These are phyloP conservation scores for Melinaea menophilus DNA, from an alignment of 2,888 invertebrate species.

Conservation along the genomic window DNA sequence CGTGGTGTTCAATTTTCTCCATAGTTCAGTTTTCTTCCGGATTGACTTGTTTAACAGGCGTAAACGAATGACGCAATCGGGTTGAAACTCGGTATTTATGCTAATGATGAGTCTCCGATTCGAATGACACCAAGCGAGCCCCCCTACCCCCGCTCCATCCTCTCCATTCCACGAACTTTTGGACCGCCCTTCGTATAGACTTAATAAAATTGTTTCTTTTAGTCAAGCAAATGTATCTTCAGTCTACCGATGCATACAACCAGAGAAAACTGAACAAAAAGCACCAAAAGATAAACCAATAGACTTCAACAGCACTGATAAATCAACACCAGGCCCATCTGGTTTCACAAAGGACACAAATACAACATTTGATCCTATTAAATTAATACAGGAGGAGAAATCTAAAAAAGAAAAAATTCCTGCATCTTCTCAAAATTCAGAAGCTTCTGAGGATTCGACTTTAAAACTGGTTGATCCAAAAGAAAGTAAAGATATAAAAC, in stretches of 20 bases:
- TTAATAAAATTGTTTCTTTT: conserved; percentile 30
- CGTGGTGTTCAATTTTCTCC: too few species aligned
- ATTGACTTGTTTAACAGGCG: too few species aligned
- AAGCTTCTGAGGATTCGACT: conserved; percentile 20
- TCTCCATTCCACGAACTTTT: too few species aligned
- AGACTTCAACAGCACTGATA: conserved; percentile 20
- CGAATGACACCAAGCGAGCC: too few species aligned
- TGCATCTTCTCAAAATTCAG: conserved; percentile 10
- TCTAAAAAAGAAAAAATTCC: conserved; percentile 17
- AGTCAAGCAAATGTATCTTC: conserved; percentile 85
- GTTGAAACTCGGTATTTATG: too few species aligned
- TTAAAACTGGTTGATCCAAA: conserved; percentile 10
- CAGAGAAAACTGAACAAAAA: conserved; percentile 31
- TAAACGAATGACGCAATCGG: too few species aligned
- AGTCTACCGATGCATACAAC: conserved; percentile 61
- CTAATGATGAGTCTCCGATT: too few species aligned
- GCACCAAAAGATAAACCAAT: conserved; percentile 16
- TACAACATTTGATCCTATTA: conserved; percentile 43
- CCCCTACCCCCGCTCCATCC: too few species aligned
- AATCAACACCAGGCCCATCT: conserved; percentile 29
- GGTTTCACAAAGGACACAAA: conserved; percentile 30
- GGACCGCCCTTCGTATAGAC: too few species aligned
- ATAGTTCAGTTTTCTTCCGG: too few species aligned
- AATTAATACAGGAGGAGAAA: conserved; percentile 36
- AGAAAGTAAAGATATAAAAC: conserved; percentile 19